A percentile compares a stretch with the other conserved stretches of the same genome.
Conservation (phyloP, 2,113 vertebrate species). For the Lanius collurio region DNA sequence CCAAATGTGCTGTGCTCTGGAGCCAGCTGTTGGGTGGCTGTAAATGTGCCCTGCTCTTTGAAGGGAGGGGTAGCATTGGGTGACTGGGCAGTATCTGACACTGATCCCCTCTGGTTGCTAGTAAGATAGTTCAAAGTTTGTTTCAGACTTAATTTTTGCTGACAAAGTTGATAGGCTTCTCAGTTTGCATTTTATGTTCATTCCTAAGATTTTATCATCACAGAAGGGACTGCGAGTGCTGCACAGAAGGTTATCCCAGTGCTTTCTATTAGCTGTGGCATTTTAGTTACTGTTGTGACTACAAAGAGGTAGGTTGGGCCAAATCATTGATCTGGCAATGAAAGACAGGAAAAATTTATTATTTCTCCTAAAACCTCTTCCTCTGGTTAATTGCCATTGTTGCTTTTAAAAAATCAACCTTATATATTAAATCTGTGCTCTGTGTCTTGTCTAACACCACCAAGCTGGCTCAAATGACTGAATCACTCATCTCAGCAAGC, state of each 20-base stretch:
- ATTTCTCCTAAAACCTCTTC: not conserved
- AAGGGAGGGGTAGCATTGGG: not conserved
- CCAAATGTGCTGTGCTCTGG: fast-evolving
- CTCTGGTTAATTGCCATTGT: not conserved
- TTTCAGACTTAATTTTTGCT: not conserved
- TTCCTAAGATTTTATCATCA: not conserved
- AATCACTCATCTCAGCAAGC: not conserved
- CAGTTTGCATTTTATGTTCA: not conserved
- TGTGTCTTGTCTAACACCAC: not conserved
- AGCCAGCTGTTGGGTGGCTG: not conserved
- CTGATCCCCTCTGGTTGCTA: not conserved
- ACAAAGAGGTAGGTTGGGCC: not conserved
- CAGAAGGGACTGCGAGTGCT: not conserved
- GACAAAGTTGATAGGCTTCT: not conserved
- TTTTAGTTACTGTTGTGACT: not conserved
- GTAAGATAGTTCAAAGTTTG: not conserved
- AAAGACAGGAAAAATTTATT: not conserved
- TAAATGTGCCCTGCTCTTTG: not conserved
- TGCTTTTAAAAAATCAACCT: not conserved
- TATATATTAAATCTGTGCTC: not conserved
- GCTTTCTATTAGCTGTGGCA: not conserved
- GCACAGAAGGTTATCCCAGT: not conserved
- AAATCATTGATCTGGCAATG: not conserved
- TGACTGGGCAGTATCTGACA: too few relatives aligned
- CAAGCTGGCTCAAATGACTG: not conserved